A percentile compares a stretch with the other conserved stretches of the same genome.
These are phyloP conservation scores for Rhinolophus ferrumequinum DNA, from an alignment of 2,113 vertebrate species.

Conservation along the genomic window DNA sequence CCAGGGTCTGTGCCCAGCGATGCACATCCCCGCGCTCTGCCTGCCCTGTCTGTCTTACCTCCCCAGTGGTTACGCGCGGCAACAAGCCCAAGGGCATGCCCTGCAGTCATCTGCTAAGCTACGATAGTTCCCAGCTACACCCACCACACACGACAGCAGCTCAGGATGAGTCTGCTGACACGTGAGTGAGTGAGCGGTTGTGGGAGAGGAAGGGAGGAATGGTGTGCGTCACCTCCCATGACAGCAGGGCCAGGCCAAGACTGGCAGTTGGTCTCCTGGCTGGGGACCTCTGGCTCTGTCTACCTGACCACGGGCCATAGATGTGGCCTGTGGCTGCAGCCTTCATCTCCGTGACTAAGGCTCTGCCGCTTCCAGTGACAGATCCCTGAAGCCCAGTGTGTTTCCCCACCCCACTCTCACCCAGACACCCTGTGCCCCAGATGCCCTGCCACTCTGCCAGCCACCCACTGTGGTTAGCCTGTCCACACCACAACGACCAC, in stretches of 20 bases:
- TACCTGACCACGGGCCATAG: background rate
- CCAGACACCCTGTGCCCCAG: background rate
- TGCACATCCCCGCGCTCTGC: background rate
- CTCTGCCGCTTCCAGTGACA: background rate
- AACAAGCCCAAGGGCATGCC: background rate
- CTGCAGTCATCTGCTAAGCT: background rate
- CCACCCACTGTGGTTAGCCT: fast-evolving
- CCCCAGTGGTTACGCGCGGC: background rate
- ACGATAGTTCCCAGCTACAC: background rate
- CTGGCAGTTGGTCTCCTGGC: background rate
- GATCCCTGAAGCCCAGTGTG: background rate
- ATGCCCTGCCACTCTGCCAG: background rate
- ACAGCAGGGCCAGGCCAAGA: background rate
- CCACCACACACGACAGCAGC: no score
- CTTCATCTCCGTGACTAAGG: background rate
- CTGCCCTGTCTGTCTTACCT: background rate
- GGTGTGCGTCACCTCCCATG: no score
- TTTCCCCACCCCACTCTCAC: background rate
- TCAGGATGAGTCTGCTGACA: background rate
- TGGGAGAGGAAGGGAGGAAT: background rate
- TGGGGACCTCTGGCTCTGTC: fast-evolving
- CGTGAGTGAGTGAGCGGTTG: fast-evolving
- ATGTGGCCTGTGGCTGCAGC: background rate
- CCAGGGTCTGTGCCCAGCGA: background rate
- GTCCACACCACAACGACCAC: fast-evolving